Evolutionary conservation across 2,797 vertebrate genomes (phyloP).

Genomic region (Parauchenoglanis ngamensis): DNA sequence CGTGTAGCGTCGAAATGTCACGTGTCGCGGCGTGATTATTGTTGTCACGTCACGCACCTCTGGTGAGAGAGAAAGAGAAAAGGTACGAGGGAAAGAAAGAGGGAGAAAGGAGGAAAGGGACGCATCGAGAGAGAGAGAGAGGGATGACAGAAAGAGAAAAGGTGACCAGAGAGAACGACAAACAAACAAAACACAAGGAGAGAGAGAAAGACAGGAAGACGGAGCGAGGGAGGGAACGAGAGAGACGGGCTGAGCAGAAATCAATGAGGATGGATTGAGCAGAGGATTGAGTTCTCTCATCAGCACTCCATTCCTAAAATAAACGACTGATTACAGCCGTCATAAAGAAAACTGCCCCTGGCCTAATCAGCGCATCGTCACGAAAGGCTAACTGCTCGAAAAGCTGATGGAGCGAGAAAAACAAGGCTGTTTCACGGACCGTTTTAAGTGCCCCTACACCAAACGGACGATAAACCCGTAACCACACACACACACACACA

Average conservation of each 20-base stretch:
- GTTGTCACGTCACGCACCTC: not conserved
- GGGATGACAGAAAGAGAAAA: not conserved
- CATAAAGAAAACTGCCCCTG: constrained; percentile 66
- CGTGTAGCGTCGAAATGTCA: not conserved
- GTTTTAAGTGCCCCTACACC: constrained; percentile 38
- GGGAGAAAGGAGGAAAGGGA: not conserved
- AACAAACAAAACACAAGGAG: not conserved
- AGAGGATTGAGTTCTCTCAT: constrained; percentile 71
- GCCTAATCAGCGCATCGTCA: constrained; percentile 61
- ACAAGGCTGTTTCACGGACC: constrained; percentile 37
- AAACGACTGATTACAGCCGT: constrained; percentile 64
- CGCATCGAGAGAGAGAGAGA: not conserved
- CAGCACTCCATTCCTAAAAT: constrained; percentile 48
- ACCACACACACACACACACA: not conserved
- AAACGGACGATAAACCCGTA: constrained; percentile 6
- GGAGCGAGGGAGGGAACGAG: constrained; percentile 3
- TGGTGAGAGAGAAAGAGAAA: not conserved
- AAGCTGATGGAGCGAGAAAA: constrained; percentile 60
- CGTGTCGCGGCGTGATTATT: not conserved
- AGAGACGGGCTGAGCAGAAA: constrained; percentile 55
- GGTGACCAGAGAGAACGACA: not conserved
- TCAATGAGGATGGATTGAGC: constrained; percentile 64
- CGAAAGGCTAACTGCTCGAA: constrained; percentile 63
- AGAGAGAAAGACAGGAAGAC: not conserved
- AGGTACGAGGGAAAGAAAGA: not conserved